A percentile compares a stretch with the other conserved stretches of the same genome.
These are phyloP conservation scores for Drosophila villosipedis DNA, from an alignment of 2,888 invertebrate genomes.

Conservation along the genomic window DNA sequence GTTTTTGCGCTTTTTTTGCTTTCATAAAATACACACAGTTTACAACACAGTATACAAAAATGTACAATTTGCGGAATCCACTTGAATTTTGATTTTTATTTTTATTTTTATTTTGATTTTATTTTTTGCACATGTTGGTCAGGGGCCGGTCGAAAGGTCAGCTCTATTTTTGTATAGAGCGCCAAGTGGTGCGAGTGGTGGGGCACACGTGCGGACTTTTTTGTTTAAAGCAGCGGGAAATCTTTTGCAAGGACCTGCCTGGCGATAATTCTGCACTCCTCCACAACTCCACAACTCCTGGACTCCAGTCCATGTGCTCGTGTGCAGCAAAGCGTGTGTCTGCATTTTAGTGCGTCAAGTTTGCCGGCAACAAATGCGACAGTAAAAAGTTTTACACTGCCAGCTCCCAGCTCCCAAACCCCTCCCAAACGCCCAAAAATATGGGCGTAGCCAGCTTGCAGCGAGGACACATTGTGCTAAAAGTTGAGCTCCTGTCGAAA, in stretches of 20 bases:
- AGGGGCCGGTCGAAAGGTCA: constrained; percentile 62
- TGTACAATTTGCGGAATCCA: constrained; percentile 49
- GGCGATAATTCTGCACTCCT: constrained; percentile 23
- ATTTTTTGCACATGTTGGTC: constrained; percentile 45
- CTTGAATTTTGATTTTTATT: constrained; percentile 2
- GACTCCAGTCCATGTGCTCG: constrained; percentile 35
- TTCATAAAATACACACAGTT: constrained; percentile 41
- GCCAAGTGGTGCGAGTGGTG: constrained; percentile 21
- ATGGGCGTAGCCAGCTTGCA: constrained; percentile 48
- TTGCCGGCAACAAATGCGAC: constrained; percentile 70
- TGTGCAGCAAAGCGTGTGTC: constrained; percentile 49
- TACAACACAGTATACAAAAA: constrained; percentile 44
- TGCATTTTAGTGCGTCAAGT: constrained; percentile 71
- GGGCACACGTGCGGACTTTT: constrained; percentile 65
- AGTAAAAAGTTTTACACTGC: constrained; percentile 72
- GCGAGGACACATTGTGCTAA: constrained; percentile 73
- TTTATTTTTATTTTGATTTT: not conserved
- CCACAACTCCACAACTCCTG: not conserved
- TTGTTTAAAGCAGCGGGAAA: constrained; percentile 60
- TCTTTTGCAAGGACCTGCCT: constrained; percentile 51
- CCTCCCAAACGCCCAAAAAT: not conserved
- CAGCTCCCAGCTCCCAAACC: not conserved
- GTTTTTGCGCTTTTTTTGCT: constrained; percentile 66
- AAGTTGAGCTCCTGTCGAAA: constrained; percentile 58
- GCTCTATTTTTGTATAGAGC: constrained; percentile 36